Conservation (phyloP, 2,113 vertebrate species). For the Glareola pratincola region DNA sequence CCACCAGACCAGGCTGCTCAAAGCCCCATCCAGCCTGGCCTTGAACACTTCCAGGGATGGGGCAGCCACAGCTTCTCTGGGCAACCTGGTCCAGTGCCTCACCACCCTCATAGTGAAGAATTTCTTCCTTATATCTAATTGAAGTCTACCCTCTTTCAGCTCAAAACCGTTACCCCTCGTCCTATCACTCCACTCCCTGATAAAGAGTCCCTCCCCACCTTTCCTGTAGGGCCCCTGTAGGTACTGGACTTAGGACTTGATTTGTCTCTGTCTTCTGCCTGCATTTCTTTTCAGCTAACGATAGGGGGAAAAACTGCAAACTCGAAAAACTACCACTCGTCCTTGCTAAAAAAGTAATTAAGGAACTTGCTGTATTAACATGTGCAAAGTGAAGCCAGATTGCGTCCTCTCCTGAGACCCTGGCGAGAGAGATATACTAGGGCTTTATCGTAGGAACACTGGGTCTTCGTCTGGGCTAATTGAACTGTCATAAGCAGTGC, state of each 20-base stretch:
- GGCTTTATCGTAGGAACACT: slow-evolving; percentile 23
- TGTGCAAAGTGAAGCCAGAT: not conserved
- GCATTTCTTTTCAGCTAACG: not conserved
- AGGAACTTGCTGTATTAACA: slow-evolving; percentile 31
- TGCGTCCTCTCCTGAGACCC: slow-evolving; percentile 19
- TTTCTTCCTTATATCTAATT: not conserved
- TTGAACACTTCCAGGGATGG: not conserved
- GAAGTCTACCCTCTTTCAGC: not conserved
- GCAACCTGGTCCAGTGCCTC: not conserved
- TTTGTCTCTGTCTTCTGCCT: not conserved
- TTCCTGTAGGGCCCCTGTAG: not conserved
- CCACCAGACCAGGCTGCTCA: not conserved
- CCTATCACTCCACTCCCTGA: not conserved
- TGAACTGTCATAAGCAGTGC: slow-evolving; percentile 62
- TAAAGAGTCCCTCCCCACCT: not conserved
- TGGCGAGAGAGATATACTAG: not conserved
- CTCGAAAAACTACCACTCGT: not conserved
- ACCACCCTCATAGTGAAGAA: not conserved
- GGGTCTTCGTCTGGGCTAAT: slow-evolving; percentile 32
- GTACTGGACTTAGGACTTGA: not conserved
- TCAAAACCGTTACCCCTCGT: not conserved
- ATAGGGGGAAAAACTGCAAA: not conserved
- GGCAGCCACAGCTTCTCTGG: not conserved
- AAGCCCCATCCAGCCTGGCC: not conserved
- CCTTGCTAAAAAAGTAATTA: slow-evolving; percentile 25